These are phyloP conservation scores for Hydrocynus forskahlii DNA, from an alignment of 2,797 vertebrate genomes.

Conservation along the genomic window DNA sequence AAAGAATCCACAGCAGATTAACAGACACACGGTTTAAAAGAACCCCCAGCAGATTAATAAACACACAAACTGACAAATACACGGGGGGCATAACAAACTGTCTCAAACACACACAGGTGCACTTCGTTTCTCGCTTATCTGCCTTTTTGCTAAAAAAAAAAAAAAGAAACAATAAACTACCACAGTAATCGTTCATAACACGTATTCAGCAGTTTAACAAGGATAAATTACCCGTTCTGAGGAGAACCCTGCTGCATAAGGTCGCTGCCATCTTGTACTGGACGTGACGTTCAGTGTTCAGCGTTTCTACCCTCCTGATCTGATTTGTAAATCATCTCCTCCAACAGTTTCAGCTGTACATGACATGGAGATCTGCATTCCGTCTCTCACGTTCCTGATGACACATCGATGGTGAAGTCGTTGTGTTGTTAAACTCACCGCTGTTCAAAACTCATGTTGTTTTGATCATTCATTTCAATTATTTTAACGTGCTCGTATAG, in stretches of 20 bases:
- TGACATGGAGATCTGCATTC: neutral
- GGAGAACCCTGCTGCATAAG: constrained; percentile 74
- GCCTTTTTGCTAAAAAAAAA: neutral
- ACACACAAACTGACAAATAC: too few relatives aligned
- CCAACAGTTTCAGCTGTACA: neutral
- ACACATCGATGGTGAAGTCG: neutral
- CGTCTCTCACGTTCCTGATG: too few relatives aligned
- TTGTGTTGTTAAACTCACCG: constrained; percentile 30
- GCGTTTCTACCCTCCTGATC: constrained; percentile 25
- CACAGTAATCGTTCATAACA: neutral
- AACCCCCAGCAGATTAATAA: too few relatives aligned
- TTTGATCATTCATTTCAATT: too few relatives aligned
- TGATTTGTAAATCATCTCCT: neutral
- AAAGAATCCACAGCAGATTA: too few relatives aligned
- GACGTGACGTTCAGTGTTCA: constrained; percentile 45
- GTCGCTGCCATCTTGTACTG: constrained; percentile 80
- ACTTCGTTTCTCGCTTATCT: neutral
- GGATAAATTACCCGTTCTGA: constrained; percentile 71
- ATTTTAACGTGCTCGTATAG: neutral
- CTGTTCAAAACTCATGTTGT: neutral
- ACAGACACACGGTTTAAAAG: too few relatives aligned
- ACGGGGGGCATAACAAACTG: too few relatives aligned
- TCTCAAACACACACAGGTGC: neutral
- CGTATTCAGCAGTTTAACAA: neutral
- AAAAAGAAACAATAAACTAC: neutral